Base-by-base conservation (phyloP, 2,797 vertebrate genomes). In the Phaenicophaeus curvirostris region DNA sequence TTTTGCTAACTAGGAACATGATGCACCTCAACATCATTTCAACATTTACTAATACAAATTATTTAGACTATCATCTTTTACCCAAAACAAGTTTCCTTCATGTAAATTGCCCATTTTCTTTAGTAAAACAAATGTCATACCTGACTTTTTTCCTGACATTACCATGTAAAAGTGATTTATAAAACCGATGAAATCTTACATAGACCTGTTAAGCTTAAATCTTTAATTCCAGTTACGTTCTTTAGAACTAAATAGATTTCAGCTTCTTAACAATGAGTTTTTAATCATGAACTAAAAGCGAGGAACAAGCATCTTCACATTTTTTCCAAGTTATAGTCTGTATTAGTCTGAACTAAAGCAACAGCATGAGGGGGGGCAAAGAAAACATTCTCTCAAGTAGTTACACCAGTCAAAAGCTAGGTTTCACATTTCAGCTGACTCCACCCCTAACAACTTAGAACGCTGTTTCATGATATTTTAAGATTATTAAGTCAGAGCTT, bases 391-490 rank as follows among this genome's bases (percentile, higher is more conserved):
- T 65, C 54, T 39, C 6, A 46, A 91, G 35, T 13, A 90, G 33
- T 57, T 61, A 61, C 6, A 81, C 24, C 42, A 89, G 62, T 19
- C 6, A 50, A 84, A 86, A 93, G 15, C 48, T 8, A n/a, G 6
- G 42, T 89, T 90, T 90, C 77, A 37, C 31, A 55, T 87, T 84
- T 89, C 83, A 68, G 37, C 27, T 58, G 42, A 66, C 89, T 90
- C 89, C 62, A 89, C 39, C 80, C 59, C 51, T 33, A 87, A 25
- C 59, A 93, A 90, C n/a, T 87, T 57, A 73, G 21, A 95, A 87
- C 31, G 73, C 58, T 73, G 46, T 33, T 90, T 87, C 80, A 69
- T 15, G 28, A 7, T 75, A 44, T 69, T 93, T 86, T 61, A 81
- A 65, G 13, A 68, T 6, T 7, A 74, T 74, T 84, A 86, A 85